phyloP scores from a whole-genome alignment of 2,797 vertebrate species.

The Takifugu rubripes region DNA sequence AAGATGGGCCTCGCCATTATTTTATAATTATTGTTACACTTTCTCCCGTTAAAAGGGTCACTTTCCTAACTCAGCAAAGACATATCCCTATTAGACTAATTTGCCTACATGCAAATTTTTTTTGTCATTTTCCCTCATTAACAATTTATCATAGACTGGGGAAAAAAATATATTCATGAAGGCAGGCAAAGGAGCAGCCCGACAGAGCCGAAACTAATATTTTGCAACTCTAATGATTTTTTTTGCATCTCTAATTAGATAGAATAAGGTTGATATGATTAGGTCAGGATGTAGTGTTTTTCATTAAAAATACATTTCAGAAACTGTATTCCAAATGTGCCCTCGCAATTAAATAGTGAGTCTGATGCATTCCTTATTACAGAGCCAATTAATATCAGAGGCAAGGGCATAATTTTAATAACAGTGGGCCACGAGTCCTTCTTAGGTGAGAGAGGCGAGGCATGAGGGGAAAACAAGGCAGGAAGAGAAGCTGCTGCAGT shows the following conservation, averaged over 20 bases:
- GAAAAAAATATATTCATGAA: conserved; percentile 89
- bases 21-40: conserved; percentile 84
- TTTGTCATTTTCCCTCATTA: conserved; percentile 98
- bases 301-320: conserved; percentile 99
- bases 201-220: conserved; percentile 98
- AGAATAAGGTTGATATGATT: conserved; percentile 99
- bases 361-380: conserved; percentile 93
- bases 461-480: conserved; percentile 61
- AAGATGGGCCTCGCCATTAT: conserved; percentile 80
- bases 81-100: conserved; percentile 93
- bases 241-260: conserved; percentile 99
- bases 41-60: conserved; percentile 87
- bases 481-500: conserved; percentile 70
- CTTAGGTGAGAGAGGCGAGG: conserved; percentile 76
- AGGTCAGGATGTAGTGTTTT: conserved; percentile 99
- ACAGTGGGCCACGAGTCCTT: conserved; percentile 91
- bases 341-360: conserved; percentile 99
- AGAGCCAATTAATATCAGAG: conserved; percentile 95
- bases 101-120: conserved; percentile 97
- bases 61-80: conserved; percentile 90
- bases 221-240: conserved; percentile 99
- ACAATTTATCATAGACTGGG: conserved; percentile 90
- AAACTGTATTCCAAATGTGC: conserved; percentile 97
- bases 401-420: conserved; percentile 96
- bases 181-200: conserved; percentile 83